Conservation (phyloP, 2,888 invertebrate genomes). For the Brachycybe producta region DNA sequence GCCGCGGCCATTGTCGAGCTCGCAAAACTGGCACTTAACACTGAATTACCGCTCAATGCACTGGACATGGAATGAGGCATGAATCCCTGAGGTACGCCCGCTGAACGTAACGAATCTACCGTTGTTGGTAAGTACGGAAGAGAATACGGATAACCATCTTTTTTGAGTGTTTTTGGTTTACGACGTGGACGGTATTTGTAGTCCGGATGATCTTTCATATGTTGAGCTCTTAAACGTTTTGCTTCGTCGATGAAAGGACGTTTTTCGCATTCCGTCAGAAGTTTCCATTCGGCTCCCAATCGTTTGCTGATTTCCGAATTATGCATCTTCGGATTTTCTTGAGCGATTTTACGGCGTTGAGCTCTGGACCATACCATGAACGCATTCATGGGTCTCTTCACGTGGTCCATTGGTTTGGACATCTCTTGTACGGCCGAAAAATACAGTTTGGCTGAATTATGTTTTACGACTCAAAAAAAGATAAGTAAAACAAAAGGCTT, state of each 20-base stretch:
- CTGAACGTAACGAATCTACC: constrained; percentile 8
- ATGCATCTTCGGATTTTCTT: constrained; percentile 94
- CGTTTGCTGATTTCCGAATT: constrained; percentile 88
- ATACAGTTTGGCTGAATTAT: too few species aligned
- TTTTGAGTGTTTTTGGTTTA: constrained; percentile 44
- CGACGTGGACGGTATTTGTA: constrained; percentile 72
- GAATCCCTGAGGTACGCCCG: not conserved
- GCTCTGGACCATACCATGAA: constrained; percentile 95
- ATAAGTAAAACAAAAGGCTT: too few species aligned
- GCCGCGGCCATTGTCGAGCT: not conserved
- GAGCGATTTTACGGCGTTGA: constrained; percentile 78
- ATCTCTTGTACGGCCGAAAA: too few species aligned
- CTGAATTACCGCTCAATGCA: not conserved
- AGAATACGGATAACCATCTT: constrained; percentile 83
- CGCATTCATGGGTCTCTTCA: constrained; percentile 95
- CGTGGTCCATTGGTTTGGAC: constrained; percentile 58
- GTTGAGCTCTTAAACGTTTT: constrained; percentile 65
- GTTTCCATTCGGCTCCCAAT: constrained; percentile 80
- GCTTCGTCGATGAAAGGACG: constrained; percentile 83
- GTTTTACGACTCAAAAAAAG: too few species aligned
- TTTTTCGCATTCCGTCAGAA: constrained; percentile 70
- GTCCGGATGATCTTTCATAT: constrained; percentile 85
- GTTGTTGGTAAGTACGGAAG: constrained; percentile 52
- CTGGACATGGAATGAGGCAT: too few species aligned
- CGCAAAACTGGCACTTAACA: not conserved